These are phyloP conservation scores for Erebia palarica DNA, from an alignment of 2,888 invertebrate genomes.

Conservation along the genomic window DNA sequence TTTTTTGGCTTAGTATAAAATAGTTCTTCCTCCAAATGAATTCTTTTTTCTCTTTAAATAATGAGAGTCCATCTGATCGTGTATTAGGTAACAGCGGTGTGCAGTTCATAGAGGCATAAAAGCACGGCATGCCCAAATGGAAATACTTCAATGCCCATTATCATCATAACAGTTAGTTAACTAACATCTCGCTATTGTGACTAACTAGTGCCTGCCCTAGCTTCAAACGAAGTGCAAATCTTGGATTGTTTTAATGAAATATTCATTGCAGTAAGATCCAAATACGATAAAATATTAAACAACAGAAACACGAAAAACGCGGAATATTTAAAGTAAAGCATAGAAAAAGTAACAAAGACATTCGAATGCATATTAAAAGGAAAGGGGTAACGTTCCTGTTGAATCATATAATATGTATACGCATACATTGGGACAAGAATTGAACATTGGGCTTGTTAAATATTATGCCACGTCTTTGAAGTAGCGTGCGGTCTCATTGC, in stretches of 20 bases:
- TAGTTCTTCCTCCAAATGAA: too few species aligned
- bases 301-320: conserved; percentile 37
- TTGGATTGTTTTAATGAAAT: too few species aligned
- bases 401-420: conserved; percentile 34
- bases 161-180: too few species aligned
- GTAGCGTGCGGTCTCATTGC: neutral
- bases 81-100: too few species aligned
- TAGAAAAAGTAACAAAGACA: conserved; percentile 52
- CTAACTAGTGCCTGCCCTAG: too few species aligned
- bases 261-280: neutral
- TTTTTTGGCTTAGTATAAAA: neutral
- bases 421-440: conserved; percentile 26
- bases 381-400: conserved; percentile 44
- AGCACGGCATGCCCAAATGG: too few species aligned
- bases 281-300: neutral
- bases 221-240: too few species aligned
- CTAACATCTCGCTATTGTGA: too few species aligned
- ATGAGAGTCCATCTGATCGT: too few species aligned
- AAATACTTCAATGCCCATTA: too few species aligned
- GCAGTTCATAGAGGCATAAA: too few species aligned
- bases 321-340: conserved; percentile 50
- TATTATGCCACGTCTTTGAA: neutral
- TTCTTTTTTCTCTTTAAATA: too few species aligned
- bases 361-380: conserved; percentile 57
- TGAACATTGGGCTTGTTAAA: conserved; percentile 15